phyloP scores from a whole-genome alignment of 2,797 vertebrate genomes.

The Coendou prehensilis region DNA sequence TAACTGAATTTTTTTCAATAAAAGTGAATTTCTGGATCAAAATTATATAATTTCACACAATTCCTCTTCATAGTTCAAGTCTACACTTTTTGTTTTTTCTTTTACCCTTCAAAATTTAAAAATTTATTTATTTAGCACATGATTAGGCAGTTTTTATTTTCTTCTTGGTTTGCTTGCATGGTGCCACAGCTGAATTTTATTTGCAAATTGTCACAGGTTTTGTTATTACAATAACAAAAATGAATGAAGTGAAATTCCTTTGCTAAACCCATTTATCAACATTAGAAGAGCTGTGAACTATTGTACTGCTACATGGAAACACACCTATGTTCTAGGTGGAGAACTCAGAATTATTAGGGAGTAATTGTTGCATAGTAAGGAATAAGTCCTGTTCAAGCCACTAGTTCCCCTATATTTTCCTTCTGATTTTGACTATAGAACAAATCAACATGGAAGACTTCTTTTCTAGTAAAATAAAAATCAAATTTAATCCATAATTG shows the following conservation, averaged over 20 bases:
- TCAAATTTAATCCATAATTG: not conserved
- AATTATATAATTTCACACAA: not conserved
- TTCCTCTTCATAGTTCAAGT: not conserved
- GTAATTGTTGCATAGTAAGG: not conserved
- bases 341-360: not conserved
- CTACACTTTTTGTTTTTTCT: not conserved
- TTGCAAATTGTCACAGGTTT: not conserved
- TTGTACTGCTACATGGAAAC: not conserved
- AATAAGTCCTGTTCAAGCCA: not conserved
- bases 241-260: not conserved
- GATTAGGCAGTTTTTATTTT: not conserved
- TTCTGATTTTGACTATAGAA: not conserved
- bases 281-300: not conserved
- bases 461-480: slow-evolving; percentile 19
- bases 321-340: not conserved
- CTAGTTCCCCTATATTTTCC: not conserved
- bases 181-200: not conserved
- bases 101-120: not conserved
- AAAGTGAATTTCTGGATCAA: slow-evolving; percentile 9
- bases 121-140: slow-evolving; percentile 15
- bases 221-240: not conserved
- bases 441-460: not conserved
- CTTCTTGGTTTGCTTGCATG: slow-evolving; percentile 18
- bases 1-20: slow-evolving; percentile 4
- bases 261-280: slow-evolving; percentile 10